These are phyloP conservation scores for Caracal caracal DNA, from an alignment of 2,113 vertebrate genomes.

Conservation along the genomic window DNA sequence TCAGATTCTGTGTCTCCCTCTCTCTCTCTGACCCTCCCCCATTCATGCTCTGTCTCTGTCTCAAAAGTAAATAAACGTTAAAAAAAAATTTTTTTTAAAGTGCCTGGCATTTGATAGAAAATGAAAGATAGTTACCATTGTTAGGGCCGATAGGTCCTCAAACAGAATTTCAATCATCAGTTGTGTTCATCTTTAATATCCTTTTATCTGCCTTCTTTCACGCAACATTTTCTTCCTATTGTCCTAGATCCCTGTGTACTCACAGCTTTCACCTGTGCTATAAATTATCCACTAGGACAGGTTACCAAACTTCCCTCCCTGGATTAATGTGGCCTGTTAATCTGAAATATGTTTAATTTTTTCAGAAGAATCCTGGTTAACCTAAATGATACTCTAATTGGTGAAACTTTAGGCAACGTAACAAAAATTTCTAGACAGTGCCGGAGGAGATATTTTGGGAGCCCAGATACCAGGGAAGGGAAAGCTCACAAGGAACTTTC, in stretches of 20 bases:
- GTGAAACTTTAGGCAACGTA: neutral
- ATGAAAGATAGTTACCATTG: neutral
- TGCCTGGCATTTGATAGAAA: neutral
- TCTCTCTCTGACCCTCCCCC: no score
- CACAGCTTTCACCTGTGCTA: neutral
- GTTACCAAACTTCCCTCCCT: neutral
- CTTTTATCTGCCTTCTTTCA: neutral
- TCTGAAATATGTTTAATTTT: neutral
- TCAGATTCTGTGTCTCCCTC: no score
- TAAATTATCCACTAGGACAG: neutral
- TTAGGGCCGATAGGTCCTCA: neutral
- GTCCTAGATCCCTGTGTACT: neutral
- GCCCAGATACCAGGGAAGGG: neutral
- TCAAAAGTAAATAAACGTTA: no score
- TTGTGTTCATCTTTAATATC: neutral
- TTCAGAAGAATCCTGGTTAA: neutral
- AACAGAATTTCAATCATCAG: conserved; percentile 22
- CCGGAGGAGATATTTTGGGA: neutral
- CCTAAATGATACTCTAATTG: neutral
- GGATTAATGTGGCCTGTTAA: neutral
- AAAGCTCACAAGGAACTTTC: neutral
- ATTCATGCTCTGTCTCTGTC: no score
- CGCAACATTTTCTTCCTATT: neutral
- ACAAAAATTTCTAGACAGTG: neutral
- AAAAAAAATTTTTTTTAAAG: neutral